Conservation (phyloP, 2,797 vertebrate species). For the Danio choprae region DNA sequence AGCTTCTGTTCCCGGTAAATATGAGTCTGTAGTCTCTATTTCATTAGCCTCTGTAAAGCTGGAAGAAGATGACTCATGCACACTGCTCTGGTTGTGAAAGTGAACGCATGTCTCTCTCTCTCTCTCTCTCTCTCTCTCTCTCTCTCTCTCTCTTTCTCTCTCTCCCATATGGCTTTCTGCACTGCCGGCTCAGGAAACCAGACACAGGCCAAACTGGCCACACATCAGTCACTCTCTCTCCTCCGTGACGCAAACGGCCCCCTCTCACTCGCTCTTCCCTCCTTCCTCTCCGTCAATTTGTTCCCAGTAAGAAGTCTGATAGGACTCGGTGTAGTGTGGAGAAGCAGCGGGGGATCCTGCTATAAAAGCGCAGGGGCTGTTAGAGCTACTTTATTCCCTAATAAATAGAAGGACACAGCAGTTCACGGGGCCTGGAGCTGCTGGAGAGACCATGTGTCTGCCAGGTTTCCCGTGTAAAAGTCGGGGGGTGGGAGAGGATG, state of each 20-base stretch:
- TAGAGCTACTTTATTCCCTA: conserved; percentile 61
- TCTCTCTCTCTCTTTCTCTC: conserved; percentile 30
- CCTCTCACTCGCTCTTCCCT: conserved; percentile 7
- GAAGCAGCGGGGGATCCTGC: conserved; percentile 52
- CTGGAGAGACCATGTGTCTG: conserved; percentile 10
- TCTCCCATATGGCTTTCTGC: conserved; percentile 66
- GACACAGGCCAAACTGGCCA: conserved; percentile 60
- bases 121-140: conserved; percentile 20
- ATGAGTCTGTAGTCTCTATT: conserved; percentile 9
- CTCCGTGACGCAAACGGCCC: conserved; percentile 57
- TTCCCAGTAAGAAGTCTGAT: conserved; percentile 64
- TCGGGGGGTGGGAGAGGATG: neutral
- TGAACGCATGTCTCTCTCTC: conserved; percentile 20
- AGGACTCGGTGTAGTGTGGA: conserved; percentile 55
- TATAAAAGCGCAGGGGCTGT: conserved; percentile 55
- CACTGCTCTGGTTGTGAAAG: conserved; percentile 71
- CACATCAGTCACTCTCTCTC: conserved; percentile 65
- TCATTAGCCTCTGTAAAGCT: conserved; percentile 71
- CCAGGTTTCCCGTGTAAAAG: neutral
- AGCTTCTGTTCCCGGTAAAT: conserved; percentile 16
- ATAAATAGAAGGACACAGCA: conserved; percentile 57
- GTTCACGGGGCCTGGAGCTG: conserved; percentile 25
- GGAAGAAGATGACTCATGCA: conserved; percentile 79
- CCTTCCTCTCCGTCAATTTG: conserved; percentile 66
- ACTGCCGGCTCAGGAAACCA: conserved; percentile 60